phyloP scores from a whole-genome alignment of 2,797 vertebrate genomes.

The Periparus ater region DNA sequence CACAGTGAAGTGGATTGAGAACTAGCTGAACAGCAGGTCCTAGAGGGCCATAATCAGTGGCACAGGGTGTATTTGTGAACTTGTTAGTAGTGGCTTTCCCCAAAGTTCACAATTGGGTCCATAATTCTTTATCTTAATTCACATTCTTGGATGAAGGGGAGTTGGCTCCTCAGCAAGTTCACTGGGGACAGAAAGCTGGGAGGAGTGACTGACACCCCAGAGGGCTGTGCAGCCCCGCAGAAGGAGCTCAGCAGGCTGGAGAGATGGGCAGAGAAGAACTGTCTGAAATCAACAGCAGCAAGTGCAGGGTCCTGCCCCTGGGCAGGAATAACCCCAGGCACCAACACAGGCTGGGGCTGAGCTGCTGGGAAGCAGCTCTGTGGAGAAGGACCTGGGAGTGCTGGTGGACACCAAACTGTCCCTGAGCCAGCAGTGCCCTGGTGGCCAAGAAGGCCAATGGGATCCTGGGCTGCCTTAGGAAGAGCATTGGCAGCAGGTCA shows the following conservation, averaged over 20 bases:
- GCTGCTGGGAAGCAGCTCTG: not conserved
- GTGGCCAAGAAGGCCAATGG: not conserved
- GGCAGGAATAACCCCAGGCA: not conserved
- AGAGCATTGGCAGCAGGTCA: not conserved
- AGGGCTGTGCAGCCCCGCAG: not conserved
- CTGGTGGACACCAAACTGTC: not conserved
- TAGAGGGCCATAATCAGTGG: not conserved
- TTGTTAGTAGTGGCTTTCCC: not conserved
- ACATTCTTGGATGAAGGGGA: not conserved
- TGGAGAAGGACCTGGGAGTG: not conserved
- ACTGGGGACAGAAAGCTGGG: not conserved
- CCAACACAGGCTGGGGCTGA: not conserved
- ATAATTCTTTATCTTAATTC: not conserved
- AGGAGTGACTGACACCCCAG: not conserved
- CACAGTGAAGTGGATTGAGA: not conserved
- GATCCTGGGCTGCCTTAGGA: not conserved
- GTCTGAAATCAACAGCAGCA: not conserved
- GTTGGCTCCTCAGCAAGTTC: not conserved
- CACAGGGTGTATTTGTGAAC: not conserved
- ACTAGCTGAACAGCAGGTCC: not conserved
- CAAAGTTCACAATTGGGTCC: not conserved
- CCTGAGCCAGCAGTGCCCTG: not conserved
- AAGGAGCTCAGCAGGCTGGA: not conserved
- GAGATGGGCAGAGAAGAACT: not conserved
- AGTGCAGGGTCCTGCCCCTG: not conserved